These are phyloP conservation scores for Bos taurus DNA, from an alignment of 2,113 vertebrate genomes.

Conservation along the genomic window DNA sequence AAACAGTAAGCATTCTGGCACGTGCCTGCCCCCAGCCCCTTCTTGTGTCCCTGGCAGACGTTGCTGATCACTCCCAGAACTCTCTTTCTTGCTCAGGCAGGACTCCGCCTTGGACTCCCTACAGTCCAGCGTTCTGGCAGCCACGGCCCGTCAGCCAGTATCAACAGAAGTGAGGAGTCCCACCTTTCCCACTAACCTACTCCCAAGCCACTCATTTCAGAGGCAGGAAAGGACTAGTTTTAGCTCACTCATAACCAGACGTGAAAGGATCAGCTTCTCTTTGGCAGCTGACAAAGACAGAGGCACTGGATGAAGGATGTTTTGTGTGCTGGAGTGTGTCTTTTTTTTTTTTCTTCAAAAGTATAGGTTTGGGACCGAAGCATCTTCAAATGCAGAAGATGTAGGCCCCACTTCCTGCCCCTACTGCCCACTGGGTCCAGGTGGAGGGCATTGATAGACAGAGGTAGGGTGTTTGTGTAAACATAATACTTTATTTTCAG, in stretches of 20 bases:
- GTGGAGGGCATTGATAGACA: background rate
- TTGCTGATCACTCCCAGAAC: background rate
- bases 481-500: background rate
- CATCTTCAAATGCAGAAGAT: background rate
- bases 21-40: fast-evolving
- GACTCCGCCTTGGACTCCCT: background rate
- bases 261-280: background rate
- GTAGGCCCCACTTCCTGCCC: background rate
- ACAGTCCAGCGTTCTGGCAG: too few species aligned
- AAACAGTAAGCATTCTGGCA: background rate
- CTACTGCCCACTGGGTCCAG: background rate
- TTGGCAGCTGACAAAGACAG: background rate
- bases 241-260: background rate
- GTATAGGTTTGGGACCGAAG: background rate
- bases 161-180: background rate
- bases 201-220: background rate
- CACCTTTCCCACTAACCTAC: background rate
- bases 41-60: background rate
- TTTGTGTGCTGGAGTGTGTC: background rate
- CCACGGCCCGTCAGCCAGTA: background rate
- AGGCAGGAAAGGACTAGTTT: background rate
- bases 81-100: background rate
- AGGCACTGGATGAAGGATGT: background rate
- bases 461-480: background rate
- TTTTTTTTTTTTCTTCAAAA: background rate